Evolutionary conservation across 2,888 invertebrate genomes (phyloP), one percentile per base, ranked within the genome.

Genomic region (Oxyteleia sp.): DNA sequence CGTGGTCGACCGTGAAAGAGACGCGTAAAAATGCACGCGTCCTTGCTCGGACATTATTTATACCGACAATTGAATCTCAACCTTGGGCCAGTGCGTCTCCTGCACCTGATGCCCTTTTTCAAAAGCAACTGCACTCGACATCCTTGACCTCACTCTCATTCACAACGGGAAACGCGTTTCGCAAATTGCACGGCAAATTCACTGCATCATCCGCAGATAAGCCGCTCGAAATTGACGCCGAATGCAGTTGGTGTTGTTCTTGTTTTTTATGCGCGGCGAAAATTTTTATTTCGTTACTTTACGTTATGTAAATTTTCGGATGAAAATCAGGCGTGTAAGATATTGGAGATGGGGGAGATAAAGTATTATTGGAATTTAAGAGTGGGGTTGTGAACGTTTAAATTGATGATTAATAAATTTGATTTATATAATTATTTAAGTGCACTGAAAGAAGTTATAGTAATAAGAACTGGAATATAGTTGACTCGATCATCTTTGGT

Each of bases 31-130:
- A 76, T 79, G 63, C 53, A 32, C 51, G 66, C 66, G 82, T 74
- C 82, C 82, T 82, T 82, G 72, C 51, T 13, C 29, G 69, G 53
- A 18, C 45, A 43, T 76, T 80, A 85, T 83, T 81, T 85, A 64
- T 81, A 61, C 82, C 71, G 69, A 85, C 83, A 85, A 85, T 85
- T 85, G 81, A 84, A 84, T 82, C 69, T 71, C 66, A 66, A 71
- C 85, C 85, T 83, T 82, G 82, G 61, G 47, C 20, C 53, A 68
- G 69, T 41, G 55, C 61, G 66, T 57, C 49, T 20, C n/a, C 59
- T 55, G 80, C 79, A 76, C 79, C 82, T 82, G 74, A 79, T 81
- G 71, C 69, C 63, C 80, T 64, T 72, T 72, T 72, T 35, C 55
- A 29, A 61, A 69, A 53, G 35, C 59, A 29, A 69, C 61, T 76